Base-by-base conservation (phyloP, 2,113 vertebrate genomes). In the Nothocercus nigrocapillus region DNA sequence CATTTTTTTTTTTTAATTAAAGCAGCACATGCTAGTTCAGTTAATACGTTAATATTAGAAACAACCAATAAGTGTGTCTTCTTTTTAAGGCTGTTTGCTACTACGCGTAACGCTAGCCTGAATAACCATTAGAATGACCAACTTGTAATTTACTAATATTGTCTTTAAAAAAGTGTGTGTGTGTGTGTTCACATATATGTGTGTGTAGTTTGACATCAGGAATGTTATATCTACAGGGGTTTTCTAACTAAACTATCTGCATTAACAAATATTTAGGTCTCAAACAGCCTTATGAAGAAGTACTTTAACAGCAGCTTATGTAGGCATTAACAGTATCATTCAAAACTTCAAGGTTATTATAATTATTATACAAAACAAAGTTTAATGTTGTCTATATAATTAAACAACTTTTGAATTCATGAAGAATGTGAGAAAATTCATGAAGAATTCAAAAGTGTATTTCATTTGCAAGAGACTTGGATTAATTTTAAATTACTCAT, bases 241-340 rank as follows among this genome's bases (percentile, higher is more conserved):
- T 76, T 82, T 17, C 30, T 56, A 61, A 44, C 25, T 40, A 40
- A 59, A 51, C 30, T 38, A 8, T 30, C 36, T 45, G 27, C 76
- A 70, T 54, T 73, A 85, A 88, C 90, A 96, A 94, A 94, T 81
- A 92, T 51, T 3, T 90, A 70, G 75, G 88, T 44, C 70, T 4
- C 22, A 25, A 90, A 96, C 59, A 92, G 80, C 89, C 93, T 96
- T 94, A 96, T 89, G 66, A 94, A 96, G 68, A 89, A 22, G 51
- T 85, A 90, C 93, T 94, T 91, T 19, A 93, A 74, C 16, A 96
- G 88, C 95, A 97, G 96, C 97, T 97, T 98, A 98, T 93, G 94
- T 97, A 96, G 96, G 94, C 54, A 88, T 72, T 40, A 81, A 66
- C 22, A 53, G 38, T 5, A 81, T 9, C 49, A 22, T 20, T 49